Conservation (phyloP, 2,797 vertebrate species). For the Gymnoscopelus microlampas region DNA sequence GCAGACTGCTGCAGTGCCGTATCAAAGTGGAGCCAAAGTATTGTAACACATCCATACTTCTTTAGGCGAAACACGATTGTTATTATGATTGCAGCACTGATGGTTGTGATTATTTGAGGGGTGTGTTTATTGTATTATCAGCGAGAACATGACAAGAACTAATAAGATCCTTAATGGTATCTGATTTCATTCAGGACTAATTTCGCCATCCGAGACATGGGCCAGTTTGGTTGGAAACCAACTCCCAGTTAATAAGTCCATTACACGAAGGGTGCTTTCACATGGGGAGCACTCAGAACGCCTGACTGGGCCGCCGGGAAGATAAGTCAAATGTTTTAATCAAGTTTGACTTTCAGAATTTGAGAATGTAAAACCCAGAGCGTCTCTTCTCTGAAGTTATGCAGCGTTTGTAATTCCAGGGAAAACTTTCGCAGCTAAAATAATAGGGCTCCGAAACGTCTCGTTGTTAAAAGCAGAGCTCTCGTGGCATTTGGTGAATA, state of each 20-base stretch:
- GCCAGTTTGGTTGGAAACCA: constrained; percentile 64
- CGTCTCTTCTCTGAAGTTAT: constrained; percentile 69
- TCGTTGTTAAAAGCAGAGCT: constrained; percentile 38
- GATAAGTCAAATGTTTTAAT: constrained; percentile 77
- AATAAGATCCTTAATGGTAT: constrained; percentile 74
- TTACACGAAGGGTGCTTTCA: constrained; percentile 75
- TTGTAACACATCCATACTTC: constrained; percentile 24
- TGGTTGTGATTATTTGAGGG: constrained; percentile 70
- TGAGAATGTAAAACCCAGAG: constrained; percentile 64
- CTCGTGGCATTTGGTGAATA: constrained; percentile 51
- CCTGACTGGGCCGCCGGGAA: constrained; percentile 36
- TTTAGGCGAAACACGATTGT: constrained; percentile 51
- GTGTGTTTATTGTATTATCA: constrained; percentile 75
- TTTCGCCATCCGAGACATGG: constrained; percentile 60
- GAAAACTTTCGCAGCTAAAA: constrained; percentile 82
- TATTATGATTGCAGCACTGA: constrained; percentile 63
- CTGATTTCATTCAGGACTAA: constrained; percentile 73
- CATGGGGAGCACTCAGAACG: constrained; percentile 52
- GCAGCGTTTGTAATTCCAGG: constrained; percentile 74
- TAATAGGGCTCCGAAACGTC: constrained; percentile 70
- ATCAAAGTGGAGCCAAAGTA: constrained; percentile 23
- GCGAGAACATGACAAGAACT: constrained; percentile 75
- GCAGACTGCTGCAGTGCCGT: constrained; percentile 47
- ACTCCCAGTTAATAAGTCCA: constrained; percentile 76
- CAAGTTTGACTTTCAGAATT: constrained; percentile 80